Percentiles rank a stretch among this genome's conserved stretches.
These are phyloP conservation scores for Thera britannica DNA, from an alignment of 2,888 invertebrate species.

Conservation along the genomic window DNA sequence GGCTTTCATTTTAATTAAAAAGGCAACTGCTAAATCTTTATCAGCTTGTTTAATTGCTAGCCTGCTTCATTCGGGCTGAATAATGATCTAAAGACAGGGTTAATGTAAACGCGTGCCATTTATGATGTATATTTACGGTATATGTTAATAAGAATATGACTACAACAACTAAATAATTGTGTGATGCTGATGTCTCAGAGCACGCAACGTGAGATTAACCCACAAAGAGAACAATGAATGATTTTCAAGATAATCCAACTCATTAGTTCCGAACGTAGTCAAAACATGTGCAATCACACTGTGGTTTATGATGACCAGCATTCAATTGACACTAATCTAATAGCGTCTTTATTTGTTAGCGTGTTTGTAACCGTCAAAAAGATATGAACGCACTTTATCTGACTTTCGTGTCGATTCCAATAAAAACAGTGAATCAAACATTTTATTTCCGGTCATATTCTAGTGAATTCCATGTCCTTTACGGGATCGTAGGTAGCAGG, in stretches of 20 bases:
- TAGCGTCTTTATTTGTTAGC: constrained; percentile 26
- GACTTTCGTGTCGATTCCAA: constrained; percentile 46
- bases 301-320: constrained; percentile 31
- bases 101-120: background rate
- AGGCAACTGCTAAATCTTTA: constrained; percentile 11
- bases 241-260: constrained; percentile 20
- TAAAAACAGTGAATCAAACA: constrained; percentile 45
- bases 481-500: background rate
- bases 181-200: too few relatives aligned
- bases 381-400: constrained; percentile 43
- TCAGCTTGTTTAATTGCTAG: constrained; percentile 4
- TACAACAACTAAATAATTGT: too few relatives aligned
- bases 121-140: constrained; percentile 2
- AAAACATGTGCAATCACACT: constrained; percentile 45
- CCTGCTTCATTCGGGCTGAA: constrained; percentile 13
- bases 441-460: constrained; percentile 39
- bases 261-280: constrained; percentile 44
- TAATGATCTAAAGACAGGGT: constrained; percentile 4
- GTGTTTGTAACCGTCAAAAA: constrained; percentile 36
- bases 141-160: background rate
- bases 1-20: background rate
- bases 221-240: background rate
- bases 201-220: background rate
- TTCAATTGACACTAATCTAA: constrained; percentile 2
- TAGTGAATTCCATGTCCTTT: constrained; percentile 16